Conservation (phyloP, 2,113 vertebrate genomes). For the Oncorhynchus clarkii region DNA sequence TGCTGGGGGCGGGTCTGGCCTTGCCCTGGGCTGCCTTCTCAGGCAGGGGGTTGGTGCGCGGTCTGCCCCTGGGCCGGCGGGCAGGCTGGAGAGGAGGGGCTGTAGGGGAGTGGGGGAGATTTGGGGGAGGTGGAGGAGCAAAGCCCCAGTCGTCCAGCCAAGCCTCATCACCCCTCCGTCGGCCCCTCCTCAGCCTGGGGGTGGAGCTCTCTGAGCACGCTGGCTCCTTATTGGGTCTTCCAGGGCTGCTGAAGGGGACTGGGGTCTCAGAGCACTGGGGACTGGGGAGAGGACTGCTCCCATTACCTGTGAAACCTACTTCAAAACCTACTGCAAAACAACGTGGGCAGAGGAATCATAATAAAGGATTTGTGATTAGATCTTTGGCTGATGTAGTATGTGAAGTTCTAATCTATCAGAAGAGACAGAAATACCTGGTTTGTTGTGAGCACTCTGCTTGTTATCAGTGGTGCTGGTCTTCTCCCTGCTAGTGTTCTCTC, state of each 20-base stretch:
- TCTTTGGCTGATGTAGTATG: no score
- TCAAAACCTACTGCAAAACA: conserved; percentile 27
- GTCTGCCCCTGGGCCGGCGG: conserved; percentile 73
- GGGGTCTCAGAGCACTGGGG: conserved; percentile 37
- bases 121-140: conserved; percentile 60
- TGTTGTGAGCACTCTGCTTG: conserved; percentile 31
- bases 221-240: conserved; percentile 45
- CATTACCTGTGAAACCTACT: conserved; percentile 50
- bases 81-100: conserved; percentile 40
- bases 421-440: conserved; percentile 56
- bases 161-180: conserved; percentile 68
- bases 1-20: conserved; percentile 27
- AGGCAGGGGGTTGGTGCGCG: conserved; percentile 67
- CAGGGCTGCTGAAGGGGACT: conserved; percentile 30
- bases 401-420: not conserved
- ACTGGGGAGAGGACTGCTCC: conserved; percentile 27
- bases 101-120: conserved; percentile 37
- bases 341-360: conserved; percentile 12
- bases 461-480: conserved; percentile 47
- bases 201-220: conserved; percentile 49
- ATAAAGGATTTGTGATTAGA: not conserved
- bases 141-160: conserved; percentile 72
- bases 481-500: conserved; percentile 45
- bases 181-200: conserved; percentile 69
- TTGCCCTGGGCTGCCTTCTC: conserved; percentile 50